These are phyloP conservation scores for Alethe diademata DNA, from an alignment of 2,113 vertebrate species.

Conservation along the genomic window DNA sequence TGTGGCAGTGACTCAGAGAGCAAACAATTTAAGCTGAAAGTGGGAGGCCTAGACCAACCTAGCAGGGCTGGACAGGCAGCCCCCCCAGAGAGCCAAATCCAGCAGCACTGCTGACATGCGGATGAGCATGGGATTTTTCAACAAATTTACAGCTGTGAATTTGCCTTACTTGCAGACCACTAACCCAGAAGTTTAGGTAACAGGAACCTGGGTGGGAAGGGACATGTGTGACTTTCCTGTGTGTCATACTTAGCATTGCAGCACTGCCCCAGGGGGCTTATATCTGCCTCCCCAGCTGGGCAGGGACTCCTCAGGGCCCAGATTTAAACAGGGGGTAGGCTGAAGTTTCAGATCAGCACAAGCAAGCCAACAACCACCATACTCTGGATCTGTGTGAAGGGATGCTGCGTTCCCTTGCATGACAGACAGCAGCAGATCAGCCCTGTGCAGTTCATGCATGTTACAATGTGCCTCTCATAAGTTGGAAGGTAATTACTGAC, in stretches of 20 bases:
- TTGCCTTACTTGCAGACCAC: not conserved
- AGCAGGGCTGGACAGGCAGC: not conserved
- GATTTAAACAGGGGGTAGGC: not conserved
- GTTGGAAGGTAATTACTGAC: slow-evolving; percentile 19
- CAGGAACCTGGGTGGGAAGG: not conserved
- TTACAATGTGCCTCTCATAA: not conserved
- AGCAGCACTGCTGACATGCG: not conserved
- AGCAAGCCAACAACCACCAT: not conserved
- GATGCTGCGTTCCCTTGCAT: not conserved
- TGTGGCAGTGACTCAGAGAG: not conserved
- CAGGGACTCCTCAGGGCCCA: not conserved
- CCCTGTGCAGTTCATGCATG: not conserved
- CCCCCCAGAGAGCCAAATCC: not conserved
- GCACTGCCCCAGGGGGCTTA: not conserved
- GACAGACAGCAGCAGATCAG: not conserved
- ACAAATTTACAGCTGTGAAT: not conserved
- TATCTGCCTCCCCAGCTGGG: not conserved
- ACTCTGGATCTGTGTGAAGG: not conserved
- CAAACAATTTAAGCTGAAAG: not conserved
- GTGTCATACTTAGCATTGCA: not conserved
- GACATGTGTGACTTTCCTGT: not conserved
- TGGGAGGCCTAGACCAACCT: not conserved
- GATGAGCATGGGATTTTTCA: not conserved
- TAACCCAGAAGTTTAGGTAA: not conserved
- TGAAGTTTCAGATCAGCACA: not conserved